A percentile compares a stretch with the other conserved stretches of the same genome.
phyloP scores from a whole-genome alignment of 2,797 vertebrate species.

The Enteromius radiatus region DNA sequence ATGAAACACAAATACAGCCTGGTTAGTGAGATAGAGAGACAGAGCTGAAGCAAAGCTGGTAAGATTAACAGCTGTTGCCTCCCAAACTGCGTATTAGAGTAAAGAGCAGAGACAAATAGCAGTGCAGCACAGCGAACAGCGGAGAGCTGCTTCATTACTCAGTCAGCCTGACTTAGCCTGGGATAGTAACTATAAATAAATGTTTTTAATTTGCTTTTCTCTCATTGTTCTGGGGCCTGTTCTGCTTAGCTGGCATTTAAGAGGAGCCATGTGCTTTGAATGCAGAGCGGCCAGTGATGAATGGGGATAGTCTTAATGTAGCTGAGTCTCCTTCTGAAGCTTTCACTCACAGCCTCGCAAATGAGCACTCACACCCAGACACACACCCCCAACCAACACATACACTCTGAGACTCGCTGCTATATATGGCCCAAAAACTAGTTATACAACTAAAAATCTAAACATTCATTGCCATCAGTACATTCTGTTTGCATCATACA shows the following conservation, averaged over 20 bases:
- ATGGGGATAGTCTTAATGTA: constrained; percentile 50
- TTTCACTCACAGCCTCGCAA: constrained; percentile 45
- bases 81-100: constrained; percentile 39
- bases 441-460: neutral
- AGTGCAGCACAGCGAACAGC: constrained; percentile 27
- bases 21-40: constrained; percentile 35
- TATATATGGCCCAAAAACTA: constrained; percentile 8
- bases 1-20: constrained; percentile 39
- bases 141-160: constrained; percentile 60
- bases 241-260: constrained; percentile 74
- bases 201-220: constrained; percentile 73
- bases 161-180: constrained; percentile 51
- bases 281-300: constrained; percentile 50
- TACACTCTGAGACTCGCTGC: neutral
- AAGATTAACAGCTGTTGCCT: constrained; percentile 47
- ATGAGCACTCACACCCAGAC: neutral
- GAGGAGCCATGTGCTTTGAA: constrained; percentile 63
- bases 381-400: neutral
- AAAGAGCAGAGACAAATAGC: constrained; percentile 50
- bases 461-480: constrained; percentile 7
- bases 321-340: constrained; percentile 33
- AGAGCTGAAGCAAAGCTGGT: constrained; percentile 28
- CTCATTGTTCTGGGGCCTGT: constrained; percentile 58
- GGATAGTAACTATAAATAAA: constrained; percentile 66
- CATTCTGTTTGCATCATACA: constrained; percentile 33